These are phyloP conservation scores for Drosophila parabipectinata DNA, from an alignment of 1,140 invertebrate genomes.

Conservation along the genomic window DNA sequence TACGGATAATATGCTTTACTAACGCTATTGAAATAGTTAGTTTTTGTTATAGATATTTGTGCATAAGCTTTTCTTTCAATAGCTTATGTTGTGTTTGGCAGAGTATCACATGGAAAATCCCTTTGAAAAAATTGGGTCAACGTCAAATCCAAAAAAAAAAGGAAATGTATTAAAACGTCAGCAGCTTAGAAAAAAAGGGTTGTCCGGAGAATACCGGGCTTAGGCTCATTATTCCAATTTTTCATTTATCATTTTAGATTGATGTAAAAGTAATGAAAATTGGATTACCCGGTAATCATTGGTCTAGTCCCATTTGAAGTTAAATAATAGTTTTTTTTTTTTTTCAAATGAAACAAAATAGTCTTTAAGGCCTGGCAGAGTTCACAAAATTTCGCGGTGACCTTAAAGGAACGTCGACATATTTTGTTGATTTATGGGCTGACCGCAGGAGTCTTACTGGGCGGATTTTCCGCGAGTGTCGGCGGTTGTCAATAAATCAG, in stretches of 20 bases:
- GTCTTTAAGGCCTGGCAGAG: conserved; percentile 1
- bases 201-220: conserved; percentile 25
- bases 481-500: conserved; percentile 68
- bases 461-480: conserved; percentile 17
- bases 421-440: conserved; percentile 65
- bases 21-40: background rate
- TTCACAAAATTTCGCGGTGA: background rate
- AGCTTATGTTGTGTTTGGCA: background rate
- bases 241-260: conserved; percentile 76
- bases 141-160: conserved; percentile 35
- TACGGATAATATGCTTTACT: no score
- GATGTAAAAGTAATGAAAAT: conserved; percentile 77
- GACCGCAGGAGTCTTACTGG: conserved; percentile 46
- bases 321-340: conserved; percentile 1
- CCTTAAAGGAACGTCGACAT: conserved; percentile 52
- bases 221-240: conserved; percentile 72
- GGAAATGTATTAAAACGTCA: conserved; percentile 43
- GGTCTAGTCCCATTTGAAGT: conserved; percentile 10
- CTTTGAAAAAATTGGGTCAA: conserved; percentile 21
- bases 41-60: background rate
- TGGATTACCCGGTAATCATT: conserved; percentile 77
- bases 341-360: conserved; percentile 1
- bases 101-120: conserved; percentile 16
- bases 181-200: conserved; percentile 26
- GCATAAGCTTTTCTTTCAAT: no score